Evolutionary conservation across 1,140 invertebrate species (phyloP).

Genomic region (Pseudomyrmex cubaensis): DNA sequence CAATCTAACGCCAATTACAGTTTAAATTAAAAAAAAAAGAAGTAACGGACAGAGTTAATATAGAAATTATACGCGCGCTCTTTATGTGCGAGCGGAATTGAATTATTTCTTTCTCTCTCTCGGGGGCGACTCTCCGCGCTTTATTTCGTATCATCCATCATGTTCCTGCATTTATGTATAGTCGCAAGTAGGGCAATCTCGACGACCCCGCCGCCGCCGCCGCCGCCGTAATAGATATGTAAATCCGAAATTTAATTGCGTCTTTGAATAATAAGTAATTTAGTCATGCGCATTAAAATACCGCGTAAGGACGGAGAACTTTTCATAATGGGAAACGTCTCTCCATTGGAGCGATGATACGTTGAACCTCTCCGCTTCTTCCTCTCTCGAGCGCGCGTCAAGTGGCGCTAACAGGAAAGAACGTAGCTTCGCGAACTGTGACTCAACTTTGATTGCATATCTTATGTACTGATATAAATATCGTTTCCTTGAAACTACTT

Average conservation of each 20-base stretch:
- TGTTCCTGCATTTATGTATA: conserved; percentile 59
- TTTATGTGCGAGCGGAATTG: conserved; percentile 22
- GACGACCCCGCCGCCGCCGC: background rate
- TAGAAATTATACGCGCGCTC: conserved; percentile 41
- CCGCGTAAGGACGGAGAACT: conserved; percentile 43
- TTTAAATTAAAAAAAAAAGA: no score
- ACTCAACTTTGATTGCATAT: conserved; percentile 2
- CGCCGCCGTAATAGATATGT: conserved; percentile 67
- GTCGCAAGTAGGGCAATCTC: conserved; percentile 62
- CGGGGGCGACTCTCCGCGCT: conserved; percentile 40
- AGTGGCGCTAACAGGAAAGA: background rate
- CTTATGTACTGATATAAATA: background rate
- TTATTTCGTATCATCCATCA: conserved; percentile 65
- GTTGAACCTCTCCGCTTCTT: background rate
- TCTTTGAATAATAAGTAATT: conserved; percentile 70
- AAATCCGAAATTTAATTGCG: conserved; percentile 73
- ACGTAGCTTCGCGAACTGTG: background rate
- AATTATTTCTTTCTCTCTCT: conserved; percentile 56
- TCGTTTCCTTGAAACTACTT: background rate
- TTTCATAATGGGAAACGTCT: conserved; percentile 63
- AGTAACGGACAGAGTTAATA: conserved; percentile 21
- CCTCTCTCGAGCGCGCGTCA: background rate
- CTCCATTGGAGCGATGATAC: conserved; percentile 37
- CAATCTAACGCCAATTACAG: background rate
- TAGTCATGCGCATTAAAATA: conserved; percentile 54